A percentile compares a stretch with the other conserved stretches of the same genome.
Evolutionary conservation across 2,797 vertebrate genomes (phyloP).

Genomic region (Acomys russatus): DNA sequence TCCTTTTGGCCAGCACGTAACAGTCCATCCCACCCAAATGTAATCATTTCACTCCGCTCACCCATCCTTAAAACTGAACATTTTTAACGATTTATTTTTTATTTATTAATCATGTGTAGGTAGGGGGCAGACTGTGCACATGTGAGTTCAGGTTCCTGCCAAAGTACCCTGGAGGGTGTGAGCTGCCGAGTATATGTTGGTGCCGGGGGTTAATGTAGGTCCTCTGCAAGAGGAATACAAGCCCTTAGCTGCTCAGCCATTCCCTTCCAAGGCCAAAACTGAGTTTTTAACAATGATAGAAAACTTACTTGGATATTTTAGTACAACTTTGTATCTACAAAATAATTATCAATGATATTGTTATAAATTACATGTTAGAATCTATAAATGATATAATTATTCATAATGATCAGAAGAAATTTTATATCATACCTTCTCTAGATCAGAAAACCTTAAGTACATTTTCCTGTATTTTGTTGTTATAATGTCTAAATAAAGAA

Average conservation of each 20-base stretch:
- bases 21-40: not conserved
- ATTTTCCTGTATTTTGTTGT: not conserved
- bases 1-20: not conserved
- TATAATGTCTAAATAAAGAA: constrained; percentile 50
- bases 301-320: constrained; percentile 37
- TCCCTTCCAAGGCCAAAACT: not conserved
- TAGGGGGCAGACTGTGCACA: not conserved
- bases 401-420: constrained; percentile 42
- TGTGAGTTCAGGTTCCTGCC: not conserved
- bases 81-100: not conserved
- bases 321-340: not conserved
- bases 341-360: constrained; percentile 13
- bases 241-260: not conserved
- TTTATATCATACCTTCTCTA: not conserved
- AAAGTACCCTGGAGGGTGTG: not conserved
- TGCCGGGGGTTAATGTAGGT: not conserved
- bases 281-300: constrained; percentile 46
- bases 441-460: constrained; percentile 7
- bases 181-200: not conserved
- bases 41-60: not conserved
- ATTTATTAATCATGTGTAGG: not conserved
- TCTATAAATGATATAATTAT: not conserved
- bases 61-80: constrained; percentile 19
- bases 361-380: not conserved
- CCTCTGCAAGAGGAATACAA: not conserved